Base-by-base conservation (phyloP, 2,797 vertebrate genomes). In the Macrochelys suwanniensis region DNA sequence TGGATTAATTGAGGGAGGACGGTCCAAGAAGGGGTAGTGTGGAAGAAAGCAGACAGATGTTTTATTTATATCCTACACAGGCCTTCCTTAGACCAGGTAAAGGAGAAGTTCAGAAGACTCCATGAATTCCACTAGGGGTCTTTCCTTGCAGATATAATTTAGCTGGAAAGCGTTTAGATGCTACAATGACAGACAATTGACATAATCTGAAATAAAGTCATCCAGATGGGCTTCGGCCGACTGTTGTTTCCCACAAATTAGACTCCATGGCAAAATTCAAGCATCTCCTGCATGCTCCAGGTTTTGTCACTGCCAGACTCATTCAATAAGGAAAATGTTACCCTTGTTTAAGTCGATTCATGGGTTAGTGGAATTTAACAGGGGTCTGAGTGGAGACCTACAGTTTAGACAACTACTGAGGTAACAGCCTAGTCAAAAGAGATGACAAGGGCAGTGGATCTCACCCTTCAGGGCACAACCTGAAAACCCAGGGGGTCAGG, bases 181-280 rank as follows among this genome's bases (percentile, higher is more conserved):
- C 56, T 4, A 1, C 53, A 23, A n/a, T 3, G 0, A 28, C 47
- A 6, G 5, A 80, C 1, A 33, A 21, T 19, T 0, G 79, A 50
- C 65, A 1, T 11, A 15, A 79, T 50, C 26, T 23, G 42, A 33
- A n/a, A 57, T 57, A 57, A 54, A 4, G 4, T 37, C 15, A 42
- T 54, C 28, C 7, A 54, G 19, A 79, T 7, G 10, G 31, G 1
- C 7, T 23, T n/a, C 7, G 19, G 19, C 51, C 33, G 28, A 33
- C 19, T 21, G 77, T 50, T 23, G 77, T 51, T 23, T 25, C 78
- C 71, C n/a, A 7, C 50, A 37, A 31, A 19, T 8, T 11, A 49
- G 2, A 25, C n/a, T 59, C 45, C 49, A 0, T 12, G 25, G 37
- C 37, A 83, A 80, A 74, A 71, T 53, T 50, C 23, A 47, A 1